Evolutionary conservation across 1,140 invertebrate genomes (phyloP).

Genomic region (Laupala kohalensis): DNA sequence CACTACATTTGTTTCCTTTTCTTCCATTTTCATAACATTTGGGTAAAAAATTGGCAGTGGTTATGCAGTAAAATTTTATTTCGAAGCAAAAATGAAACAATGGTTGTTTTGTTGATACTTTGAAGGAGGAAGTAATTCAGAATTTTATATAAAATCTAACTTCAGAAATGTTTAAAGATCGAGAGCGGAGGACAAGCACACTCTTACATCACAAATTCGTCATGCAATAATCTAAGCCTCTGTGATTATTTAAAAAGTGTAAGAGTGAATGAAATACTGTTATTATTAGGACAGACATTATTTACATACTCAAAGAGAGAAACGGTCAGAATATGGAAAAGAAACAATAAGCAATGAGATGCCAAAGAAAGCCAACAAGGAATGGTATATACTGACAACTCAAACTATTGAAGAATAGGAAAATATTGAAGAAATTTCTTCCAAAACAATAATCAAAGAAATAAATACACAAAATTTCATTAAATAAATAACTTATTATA

Average conservation of each 20-base stretch:
- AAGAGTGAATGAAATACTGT: neutral
- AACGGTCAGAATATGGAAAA: too few species aligned
- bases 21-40: neutral
- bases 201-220: neutral
- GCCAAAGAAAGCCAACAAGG: too few species aligned
- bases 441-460: too few species aligned
- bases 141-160: neutral
- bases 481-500: too few species aligned
- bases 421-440: too few species aligned
- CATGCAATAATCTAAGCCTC: neutral
- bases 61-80: constrained; percentile 5
- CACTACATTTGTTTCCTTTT: neutral
- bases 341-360: too few species aligned
- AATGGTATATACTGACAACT: neutral
- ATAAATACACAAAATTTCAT: too few species aligned
- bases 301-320: too few species aligned
- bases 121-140: neutral
- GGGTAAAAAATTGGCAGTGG: constrained; percentile 9
- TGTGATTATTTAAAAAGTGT: neutral
- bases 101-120: neutral
- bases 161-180: neutral
- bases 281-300: neutral
- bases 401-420: too few species aligned
- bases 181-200: neutral
- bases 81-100: neutral